Conservation (phyloP, 1,140 invertebrate genomes). For the Brachionus calyciflorus region DNA sequence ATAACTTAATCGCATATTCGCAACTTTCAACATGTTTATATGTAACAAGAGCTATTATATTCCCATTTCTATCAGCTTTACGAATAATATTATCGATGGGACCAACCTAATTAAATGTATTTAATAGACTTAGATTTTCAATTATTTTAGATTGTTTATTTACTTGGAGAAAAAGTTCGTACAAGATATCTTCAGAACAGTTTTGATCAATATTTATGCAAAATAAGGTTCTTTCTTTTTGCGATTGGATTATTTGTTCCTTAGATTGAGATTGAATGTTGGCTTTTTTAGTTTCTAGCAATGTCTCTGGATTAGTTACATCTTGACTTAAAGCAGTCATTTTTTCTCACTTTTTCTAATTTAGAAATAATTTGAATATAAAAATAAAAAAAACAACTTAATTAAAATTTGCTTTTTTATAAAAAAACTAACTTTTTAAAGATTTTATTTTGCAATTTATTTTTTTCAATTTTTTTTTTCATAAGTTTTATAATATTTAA, state of each 20-base stretch:
- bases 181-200: slow-evolving; percentile 35
- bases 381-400: too few species aligned
- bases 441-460: too few species aligned
- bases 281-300: not conserved
- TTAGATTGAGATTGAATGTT: slow-evolving; percentile 3
- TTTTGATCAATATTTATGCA: slow-evolving; percentile 41
- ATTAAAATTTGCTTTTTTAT: too few species aligned
- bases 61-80: slow-evolving; percentile 41
- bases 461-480: too few species aligned
- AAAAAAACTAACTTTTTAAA: too few species aligned
- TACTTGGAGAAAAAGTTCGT: slow-evolving; percentile 36
- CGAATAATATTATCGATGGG: slow-evolving; percentile 28
- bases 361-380: not conserved
- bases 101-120: not conserved
- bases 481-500: too few species aligned
- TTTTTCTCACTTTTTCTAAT: not conserved
- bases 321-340: slow-evolving; percentile 15
- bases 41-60: slow-evolving; percentile 18
- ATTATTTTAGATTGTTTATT: not conserved
- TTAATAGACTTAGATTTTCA: not conserved
- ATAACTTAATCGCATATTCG: slow-evolving; percentile 31
- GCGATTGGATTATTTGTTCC: slow-evolving; percentile 21
- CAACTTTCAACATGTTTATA: slow-evolving; percentile 42
- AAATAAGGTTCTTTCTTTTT: slow-evolving; percentile 46
- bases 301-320: not conserved